Percentiles rank a stretch among this genome's conserved stretches.
Conservation (phyloP, 2,797 vertebrate species). For the Lateolabrax maculatus region DNA sequence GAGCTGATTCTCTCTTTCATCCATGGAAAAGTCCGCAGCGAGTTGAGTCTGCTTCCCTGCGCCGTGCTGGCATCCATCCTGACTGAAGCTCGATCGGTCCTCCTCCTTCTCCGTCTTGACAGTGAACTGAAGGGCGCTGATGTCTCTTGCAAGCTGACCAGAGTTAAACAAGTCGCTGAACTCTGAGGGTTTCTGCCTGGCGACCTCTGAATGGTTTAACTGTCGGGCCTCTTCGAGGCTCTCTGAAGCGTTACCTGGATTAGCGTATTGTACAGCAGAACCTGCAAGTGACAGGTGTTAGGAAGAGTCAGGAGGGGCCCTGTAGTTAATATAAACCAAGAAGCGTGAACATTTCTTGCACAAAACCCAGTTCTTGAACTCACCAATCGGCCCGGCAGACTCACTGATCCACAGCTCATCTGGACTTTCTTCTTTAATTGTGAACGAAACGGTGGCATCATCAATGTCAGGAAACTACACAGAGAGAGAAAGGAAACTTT, state of each 20-base stretch:
- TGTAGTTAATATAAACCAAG: background rate
- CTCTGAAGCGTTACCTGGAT: slow-evolving; percentile 16
- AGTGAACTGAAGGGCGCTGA: slow-evolving; percentile 65
- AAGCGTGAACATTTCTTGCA: background rate
- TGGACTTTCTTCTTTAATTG: slow-evolving; percentile 83
- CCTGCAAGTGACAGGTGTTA: slow-evolving; percentile 41
- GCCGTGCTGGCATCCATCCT: slow-evolving; percentile 72
- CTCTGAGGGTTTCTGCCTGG: slow-evolving; percentile 51
- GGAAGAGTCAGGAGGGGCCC: background rate
- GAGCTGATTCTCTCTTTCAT: slow-evolving; percentile 78
- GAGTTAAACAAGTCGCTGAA: slow-evolving; percentile 63
- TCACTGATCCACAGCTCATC: slow-evolving; percentile 80
- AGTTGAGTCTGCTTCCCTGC: slow-evolving; percentile 64
- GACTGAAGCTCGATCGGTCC: slow-evolving; percentile 46
- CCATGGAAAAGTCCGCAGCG: slow-evolving; percentile 68
- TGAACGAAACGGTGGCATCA: slow-evolving; percentile 60
- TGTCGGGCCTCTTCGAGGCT: slow-evolving; percentile 52
- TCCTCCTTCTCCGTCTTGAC: slow-evolving; percentile 82
- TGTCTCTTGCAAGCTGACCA: slow-evolving; percentile 45
- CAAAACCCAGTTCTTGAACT: slow-evolving; percentile 22
- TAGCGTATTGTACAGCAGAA: slow-evolving; percentile 50
- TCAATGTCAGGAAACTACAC: slow-evolving; percentile 71
- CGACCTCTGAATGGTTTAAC: slow-evolving; percentile 51
- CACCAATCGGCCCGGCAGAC: slow-evolving; percentile 55
- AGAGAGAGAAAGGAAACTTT: background rate